Conservation (phyloP, 2,797 vertebrate species). For the Luscinia megarhynchos region DNA sequence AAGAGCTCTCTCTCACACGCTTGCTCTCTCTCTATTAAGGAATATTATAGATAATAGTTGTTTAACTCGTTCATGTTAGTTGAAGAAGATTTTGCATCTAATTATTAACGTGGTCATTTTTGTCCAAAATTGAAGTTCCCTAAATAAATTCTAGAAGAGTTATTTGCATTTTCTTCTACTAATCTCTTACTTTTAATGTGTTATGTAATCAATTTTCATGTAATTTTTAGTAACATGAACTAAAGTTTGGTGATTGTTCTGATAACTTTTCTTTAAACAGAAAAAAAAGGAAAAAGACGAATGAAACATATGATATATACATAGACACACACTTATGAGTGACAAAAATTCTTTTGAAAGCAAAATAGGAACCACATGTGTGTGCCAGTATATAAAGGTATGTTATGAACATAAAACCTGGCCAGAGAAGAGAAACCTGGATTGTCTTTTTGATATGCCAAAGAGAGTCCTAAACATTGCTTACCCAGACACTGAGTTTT, state of each 20-base stretch:
- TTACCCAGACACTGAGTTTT: constrained; percentile 92
- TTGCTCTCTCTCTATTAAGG: constrained; percentile 33
- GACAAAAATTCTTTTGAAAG: constrained; percentile 74
- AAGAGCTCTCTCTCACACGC: constrained; percentile 66
- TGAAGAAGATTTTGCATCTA: constrained; percentile 56
- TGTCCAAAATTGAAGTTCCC: constrained; percentile 65
- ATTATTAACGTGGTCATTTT: constrained; percentile 56
- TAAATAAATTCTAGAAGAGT: constrained; percentile 47
- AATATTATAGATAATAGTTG: constrained; percentile 42
- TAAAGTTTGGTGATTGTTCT: constrained; percentile 88
- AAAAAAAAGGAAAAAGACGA: constrained; percentile 78
- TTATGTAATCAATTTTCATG: constrained; percentile 70
- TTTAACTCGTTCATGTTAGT: constrained; percentile 69
- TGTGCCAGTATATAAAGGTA: constrained; percentile 71
- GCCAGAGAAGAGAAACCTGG: constrained; percentile 41
- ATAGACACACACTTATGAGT: constrained; percentile 81
- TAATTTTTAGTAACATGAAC: constrained; percentile 84
- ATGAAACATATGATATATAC: constrained; percentile 77
- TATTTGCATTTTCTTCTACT: constrained; percentile 58
- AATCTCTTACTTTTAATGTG: constrained; percentile 66
- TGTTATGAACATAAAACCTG: constrained; percentile 65
- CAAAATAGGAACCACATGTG: constrained; percentile 61
- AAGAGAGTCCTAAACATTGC: constrained; percentile 74
- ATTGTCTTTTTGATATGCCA: constrained; percentile 41
- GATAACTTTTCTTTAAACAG: constrained; percentile 88